A percentile compares a stretch with the other conserved stretches of the same genome.
These are phyloP conservation scores for Pyrgus malvae DNA, from an alignment of 2,888 invertebrate genomes.

Conservation along the genomic window DNA sequence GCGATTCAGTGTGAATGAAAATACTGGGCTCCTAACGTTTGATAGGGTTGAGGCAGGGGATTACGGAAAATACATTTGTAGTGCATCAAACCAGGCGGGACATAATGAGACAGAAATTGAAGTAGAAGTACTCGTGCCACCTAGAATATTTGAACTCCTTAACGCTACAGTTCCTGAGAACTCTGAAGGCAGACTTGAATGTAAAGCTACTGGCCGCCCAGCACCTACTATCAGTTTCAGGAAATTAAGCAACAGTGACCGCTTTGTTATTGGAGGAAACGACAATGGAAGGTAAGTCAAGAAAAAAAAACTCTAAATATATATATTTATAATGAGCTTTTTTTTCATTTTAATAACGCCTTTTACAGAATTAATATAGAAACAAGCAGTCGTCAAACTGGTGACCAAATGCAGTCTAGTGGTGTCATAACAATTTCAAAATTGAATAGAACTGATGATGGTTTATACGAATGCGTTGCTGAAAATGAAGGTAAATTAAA, in stretches of 20 bases:
- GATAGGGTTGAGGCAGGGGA: slow-evolving; percentile 89
- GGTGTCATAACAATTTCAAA: slow-evolving; percentile 86
- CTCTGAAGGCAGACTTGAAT: slow-evolving; percentile 85
- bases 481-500: slow-evolving; percentile 83
- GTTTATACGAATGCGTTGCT: slow-evolving; percentile 93
- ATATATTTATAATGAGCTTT: neutral
- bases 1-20: slow-evolving; percentile 85
- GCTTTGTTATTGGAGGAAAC: slow-evolving; percentile 84
- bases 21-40: slow-evolving; percentile 87
- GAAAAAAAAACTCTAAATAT: neutral
- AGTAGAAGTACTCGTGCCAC: slow-evolving; percentile 88
- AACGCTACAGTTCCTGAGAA: slow-evolving; percentile 86
- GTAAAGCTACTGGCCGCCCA: slow-evolving; percentile 91
- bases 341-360: neutral
- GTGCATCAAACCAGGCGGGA: slow-evolving; percentile 90
- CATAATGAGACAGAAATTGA: slow-evolving; percentile 85
- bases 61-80: slow-evolving; percentile 90
- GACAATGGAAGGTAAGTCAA: slow-evolving; percentile 79
- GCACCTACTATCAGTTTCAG: slow-evolving; percentile 90
- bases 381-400: slow-evolving; percentile 71
- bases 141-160: slow-evolving; percentile 88
- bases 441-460: slow-evolving; percentile 88
- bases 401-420: slow-evolving; percentile 75
- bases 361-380: slow-evolving; percentile 82
- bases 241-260: slow-evolving; percentile 85